A percentile compares a stretch with the other conserved stretches of the same genome.
Conservation (phyloP, 2,888 invertebrate genomes). For the Pseudococcus jackbeardsleyi region DNA sequence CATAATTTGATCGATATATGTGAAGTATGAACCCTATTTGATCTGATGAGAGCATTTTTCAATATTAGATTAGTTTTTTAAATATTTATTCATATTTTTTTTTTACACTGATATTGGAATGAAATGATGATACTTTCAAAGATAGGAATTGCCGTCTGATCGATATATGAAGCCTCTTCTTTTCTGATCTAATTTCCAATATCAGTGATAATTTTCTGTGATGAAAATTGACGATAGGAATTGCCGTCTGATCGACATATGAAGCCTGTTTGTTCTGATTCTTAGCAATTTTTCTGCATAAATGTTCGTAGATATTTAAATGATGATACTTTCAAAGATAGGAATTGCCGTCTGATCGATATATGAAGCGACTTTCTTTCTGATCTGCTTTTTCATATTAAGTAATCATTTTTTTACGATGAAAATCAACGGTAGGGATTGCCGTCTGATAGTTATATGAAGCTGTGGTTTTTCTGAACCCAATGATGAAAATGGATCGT, state of each 20-base stretch:
- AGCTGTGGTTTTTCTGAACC: not conserved
- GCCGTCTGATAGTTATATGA: conserved; percentile 50
- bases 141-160: conserved; percentile 37
- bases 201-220: not conserved
- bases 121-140: not conserved
- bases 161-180: conserved; percentile 12
- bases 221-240: conserved; percentile 17
- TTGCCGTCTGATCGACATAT: conserved; percentile 52
- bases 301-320: not conserved
- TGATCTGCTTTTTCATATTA: not conserved
- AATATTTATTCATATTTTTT: not conserved
- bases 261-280: not conserved
- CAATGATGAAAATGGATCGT: not conserved
- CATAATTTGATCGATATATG: conserved; percentile 29
- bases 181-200: not conserved
- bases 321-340: conserved; percentile 6
- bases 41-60: not conserved
- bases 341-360: conserved; percentile 49
- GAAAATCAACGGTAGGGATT: conserved; percentile 27
- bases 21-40: not conserved
- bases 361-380: not conserved
- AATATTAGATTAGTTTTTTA: not conserved
- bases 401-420: not conserved
- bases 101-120: not conserved
- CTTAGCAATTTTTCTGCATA: not conserved